These are phyloP conservation scores for Dreissena polymorpha DNA, from an alignment of 1,140 invertebrate genomes.

Conservation along the genomic window DNA sequence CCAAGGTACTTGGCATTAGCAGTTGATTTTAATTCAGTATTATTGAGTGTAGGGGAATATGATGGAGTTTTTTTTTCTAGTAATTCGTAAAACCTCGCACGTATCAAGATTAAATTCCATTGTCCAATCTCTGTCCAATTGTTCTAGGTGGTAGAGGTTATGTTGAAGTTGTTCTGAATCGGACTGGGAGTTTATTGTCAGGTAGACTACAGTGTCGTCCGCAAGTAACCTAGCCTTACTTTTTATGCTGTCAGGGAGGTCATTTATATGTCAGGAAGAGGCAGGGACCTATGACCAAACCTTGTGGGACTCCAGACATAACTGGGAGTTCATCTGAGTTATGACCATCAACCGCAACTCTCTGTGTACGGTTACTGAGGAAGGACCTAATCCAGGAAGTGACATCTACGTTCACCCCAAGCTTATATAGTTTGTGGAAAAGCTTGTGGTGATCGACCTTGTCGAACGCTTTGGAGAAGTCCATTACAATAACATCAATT, in stretches of 20 bases:
- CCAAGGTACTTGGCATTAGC: slow-evolving; percentile 31
- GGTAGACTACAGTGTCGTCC: slow-evolving; percentile 15
- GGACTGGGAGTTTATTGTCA: neutral
- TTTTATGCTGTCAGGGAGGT: neutral
- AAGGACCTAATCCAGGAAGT: slow-evolving; percentile 18
- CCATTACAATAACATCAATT: slow-evolving; percentile 18
- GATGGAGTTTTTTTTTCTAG: neutral
- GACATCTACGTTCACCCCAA: slow-evolving; percentile 14
- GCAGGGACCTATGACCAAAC: slow-evolving; percentile 8
- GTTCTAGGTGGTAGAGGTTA: neutral
- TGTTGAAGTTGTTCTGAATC: neutral
- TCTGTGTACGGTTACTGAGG: slow-evolving; percentile 26
- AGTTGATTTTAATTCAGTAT: neutral
- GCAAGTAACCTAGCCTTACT: slow-evolving; percentile 1
- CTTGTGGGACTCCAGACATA: slow-evolving; percentile 24
- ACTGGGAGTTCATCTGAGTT: slow-evolving; percentile 5
- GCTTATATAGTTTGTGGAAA: neutral
- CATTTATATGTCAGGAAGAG: slow-evolving; percentile 29
- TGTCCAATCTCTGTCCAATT: slow-evolving; percentile 20
- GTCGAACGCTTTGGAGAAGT: slow-evolving; percentile 5
- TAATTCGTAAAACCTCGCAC: slow-evolving; percentile 19
- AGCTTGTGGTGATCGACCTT: slow-evolving; percentile 31
- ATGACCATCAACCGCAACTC: slow-evolving; percentile 9
- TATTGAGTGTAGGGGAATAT: slow-evolving; percentile 27
- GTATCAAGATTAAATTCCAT: slow-evolving; percentile 43